These are phyloP conservation scores for Sarcophilus harrisii DNA, from an alignment of 2,797 vertebrate species.

Conservation along the genomic window DNA sequence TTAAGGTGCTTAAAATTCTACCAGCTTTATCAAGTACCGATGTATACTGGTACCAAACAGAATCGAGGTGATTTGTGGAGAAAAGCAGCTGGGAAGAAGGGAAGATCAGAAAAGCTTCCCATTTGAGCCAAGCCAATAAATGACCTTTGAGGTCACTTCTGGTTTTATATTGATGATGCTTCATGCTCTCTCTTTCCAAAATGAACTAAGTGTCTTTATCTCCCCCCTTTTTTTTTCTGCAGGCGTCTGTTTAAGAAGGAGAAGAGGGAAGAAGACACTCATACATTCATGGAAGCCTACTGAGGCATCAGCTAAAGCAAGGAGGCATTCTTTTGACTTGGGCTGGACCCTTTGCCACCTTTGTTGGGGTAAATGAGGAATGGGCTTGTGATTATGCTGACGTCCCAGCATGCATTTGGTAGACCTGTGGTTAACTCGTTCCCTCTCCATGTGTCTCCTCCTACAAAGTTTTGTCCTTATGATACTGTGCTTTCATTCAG, in stretches of 20 bases:
- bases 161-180: conserved; percentile 2
- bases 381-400: conserved; percentile 93
- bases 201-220: conserved; percentile 58
- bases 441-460: conserved; percentile 99
- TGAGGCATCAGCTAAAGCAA: conserved; percentile 53
- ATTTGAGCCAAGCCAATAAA: background rate
- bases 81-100: background rate
- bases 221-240: conserved; percentile 66
- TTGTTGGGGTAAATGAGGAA: conserved; percentile 85
- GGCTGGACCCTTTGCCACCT: conserved; percentile 82
- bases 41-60: background rate
- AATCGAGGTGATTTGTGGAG: background rate
- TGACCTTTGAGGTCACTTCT: conserved; percentile 50
- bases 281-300: conserved; percentile 62
- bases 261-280: conserved; percentile 80
- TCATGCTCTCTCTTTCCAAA: background rate
- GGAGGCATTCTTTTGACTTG: conserved; percentile 78
- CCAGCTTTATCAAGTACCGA: background rate
- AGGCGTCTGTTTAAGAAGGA: conserved; percentile 79
- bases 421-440: conserved; percentile 98
- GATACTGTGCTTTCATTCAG: conserved; percentile 98
- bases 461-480: conserved; percentile 98
- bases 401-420: conserved; percentile 96
- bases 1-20: background rate
- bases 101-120: background rate